These are phyloP conservation scores for Tenthredo scrophulariae DNA, from an alignment of 2,888 invertebrate genomes.

Conservation along the genomic window DNA sequence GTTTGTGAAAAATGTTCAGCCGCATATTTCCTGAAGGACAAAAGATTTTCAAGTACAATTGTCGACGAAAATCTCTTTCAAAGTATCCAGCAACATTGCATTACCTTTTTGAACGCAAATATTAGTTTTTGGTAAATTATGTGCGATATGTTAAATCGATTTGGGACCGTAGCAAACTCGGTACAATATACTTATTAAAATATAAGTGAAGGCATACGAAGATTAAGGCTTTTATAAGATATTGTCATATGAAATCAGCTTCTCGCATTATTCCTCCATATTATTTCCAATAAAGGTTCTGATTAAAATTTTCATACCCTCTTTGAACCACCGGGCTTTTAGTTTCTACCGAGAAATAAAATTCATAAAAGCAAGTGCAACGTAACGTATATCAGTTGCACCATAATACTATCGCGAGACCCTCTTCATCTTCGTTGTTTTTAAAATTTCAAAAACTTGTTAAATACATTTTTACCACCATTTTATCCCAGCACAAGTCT, in stretches of 20 bases:
- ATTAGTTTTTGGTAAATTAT: neutral
- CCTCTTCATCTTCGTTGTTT: neutral
- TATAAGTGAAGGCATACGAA: neutral
- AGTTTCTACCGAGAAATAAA: slow-evolving; percentile 3
- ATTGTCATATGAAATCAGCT: neutral
- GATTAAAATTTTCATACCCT: slow-evolving; percentile 5
- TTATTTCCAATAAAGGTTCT: slow-evolving; percentile 11
- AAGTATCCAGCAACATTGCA: neutral
- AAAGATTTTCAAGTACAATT: neutral
- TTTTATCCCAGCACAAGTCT: neutral
- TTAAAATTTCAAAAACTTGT: neutral
- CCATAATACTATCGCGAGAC: neutral
- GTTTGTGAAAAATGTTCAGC: neutral
- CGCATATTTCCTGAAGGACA: neutral
- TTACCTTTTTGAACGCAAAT: neutral
- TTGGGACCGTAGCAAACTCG: neutral
- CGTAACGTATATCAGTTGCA: neutral
- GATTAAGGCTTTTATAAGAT: neutral
- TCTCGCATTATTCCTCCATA: slow-evolving; percentile 24
- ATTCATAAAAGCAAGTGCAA: neutral
- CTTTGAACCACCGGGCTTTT: slow-evolving; percentile 11
- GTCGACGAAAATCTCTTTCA: neutral
- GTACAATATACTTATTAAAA: neutral
- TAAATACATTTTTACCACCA: neutral
- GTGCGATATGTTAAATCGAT: neutral